phyloP scores from a whole-genome alignment of 2,113 vertebrate genomes.

The Rhadina sibilatrix region DNA sequence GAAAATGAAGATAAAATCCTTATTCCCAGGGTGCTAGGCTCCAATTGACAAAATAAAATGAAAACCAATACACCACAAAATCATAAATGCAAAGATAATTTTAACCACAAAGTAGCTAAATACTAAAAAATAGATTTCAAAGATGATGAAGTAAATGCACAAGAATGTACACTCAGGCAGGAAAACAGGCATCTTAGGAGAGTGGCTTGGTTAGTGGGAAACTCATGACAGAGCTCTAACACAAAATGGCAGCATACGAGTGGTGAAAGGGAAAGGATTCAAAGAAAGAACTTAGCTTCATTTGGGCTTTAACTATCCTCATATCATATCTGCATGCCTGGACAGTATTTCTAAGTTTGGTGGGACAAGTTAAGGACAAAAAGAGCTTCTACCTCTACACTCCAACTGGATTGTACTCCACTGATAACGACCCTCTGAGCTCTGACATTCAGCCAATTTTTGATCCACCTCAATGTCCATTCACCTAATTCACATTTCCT shows the following conservation, averaged over 20 bases:
- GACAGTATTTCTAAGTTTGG: background rate
- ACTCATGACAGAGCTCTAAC: background rate
- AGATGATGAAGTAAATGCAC: background rate
- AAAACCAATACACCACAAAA: background rate
- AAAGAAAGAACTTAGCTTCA: background rate
- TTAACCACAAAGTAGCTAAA: background rate
- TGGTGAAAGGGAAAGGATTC: background rate
- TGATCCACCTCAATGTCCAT: background rate
- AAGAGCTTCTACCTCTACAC: background rate
- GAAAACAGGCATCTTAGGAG: background rate
- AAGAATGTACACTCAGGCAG: background rate
- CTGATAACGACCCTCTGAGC: background rate
- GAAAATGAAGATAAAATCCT: background rate
- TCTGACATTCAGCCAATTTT: background rate
- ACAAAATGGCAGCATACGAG: background rate
- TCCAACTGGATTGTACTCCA: background rate
- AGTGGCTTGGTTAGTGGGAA: background rate
- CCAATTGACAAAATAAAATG: background rate
- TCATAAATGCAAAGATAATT: background rate
- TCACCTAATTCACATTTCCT: background rate
- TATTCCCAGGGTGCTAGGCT: rapidly evolving
- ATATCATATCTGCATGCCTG: background rate
- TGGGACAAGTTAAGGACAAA: background rate
- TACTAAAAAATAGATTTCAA: background rate
- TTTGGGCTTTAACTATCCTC: background rate